A percentile compares a stretch with the other conserved stretches of the same genome.
Conservation (phyloP, 2,797 vertebrate genomes). For the Malacoctenus gilli region DNA sequence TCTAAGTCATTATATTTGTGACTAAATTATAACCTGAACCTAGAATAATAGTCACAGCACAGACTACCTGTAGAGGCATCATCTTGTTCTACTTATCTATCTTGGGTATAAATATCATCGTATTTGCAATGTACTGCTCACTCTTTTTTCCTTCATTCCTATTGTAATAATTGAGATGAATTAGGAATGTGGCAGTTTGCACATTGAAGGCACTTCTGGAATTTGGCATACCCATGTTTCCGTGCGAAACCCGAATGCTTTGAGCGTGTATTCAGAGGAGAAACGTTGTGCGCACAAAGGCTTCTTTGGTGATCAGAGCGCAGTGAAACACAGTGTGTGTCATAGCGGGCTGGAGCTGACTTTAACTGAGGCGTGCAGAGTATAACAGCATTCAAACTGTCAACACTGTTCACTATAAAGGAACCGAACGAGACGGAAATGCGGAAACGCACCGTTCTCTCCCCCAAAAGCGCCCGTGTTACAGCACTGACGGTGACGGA, state of each 20-base stretch:
- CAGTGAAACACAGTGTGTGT: constrained; percentile 18
- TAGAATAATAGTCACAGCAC: no score
- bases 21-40: no score
- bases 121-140: no score
- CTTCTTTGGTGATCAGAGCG: constrained; percentile 16
- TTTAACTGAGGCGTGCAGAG: constrained; percentile 30
- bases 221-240: not conserved
- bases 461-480: constrained; percentile 29
- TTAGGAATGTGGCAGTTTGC: no score
- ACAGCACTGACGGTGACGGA: constrained; percentile 26
- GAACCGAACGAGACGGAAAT: constrained; percentile 47
- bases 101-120: no score
- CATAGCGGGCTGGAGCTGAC: constrained; percentile 11
- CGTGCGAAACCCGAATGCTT: not conserved
- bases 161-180: not conserved
- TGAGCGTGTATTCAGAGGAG: constrained; percentile 17
- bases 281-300: constrained; percentile 4
- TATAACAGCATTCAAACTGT: constrained; percentile 43
- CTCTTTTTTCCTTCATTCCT: not conserved
- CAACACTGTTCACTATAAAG: constrained; percentile 39
- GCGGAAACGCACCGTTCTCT: constrained; percentile 37
- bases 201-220: not conserved
- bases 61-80: no score
- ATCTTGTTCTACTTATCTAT: no score
- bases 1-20: no score